Evolutionary conservation across 30 jellyfish, hydroid and myxozoan genomes (phyloP).

Genomic region (Mastigias papua): DNA sequence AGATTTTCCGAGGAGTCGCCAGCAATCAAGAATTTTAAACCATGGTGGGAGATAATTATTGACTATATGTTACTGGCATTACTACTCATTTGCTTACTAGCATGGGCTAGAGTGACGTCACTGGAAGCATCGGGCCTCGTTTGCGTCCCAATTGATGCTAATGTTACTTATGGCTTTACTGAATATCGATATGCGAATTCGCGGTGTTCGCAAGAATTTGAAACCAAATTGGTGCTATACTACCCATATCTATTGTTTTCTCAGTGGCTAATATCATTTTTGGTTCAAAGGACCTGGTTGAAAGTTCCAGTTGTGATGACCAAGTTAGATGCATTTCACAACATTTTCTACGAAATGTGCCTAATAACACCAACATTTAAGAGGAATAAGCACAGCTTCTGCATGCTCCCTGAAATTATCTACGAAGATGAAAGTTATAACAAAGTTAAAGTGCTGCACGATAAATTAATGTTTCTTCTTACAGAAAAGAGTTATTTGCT

Average conservation of each 20-base stretch:
- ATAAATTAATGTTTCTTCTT: constrained; percentile 72
- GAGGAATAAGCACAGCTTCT: constrained; percentile 44
- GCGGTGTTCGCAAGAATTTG: constrained; percentile 83
- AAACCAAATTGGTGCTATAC: constrained; percentile 64
- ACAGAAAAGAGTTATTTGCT: constrained; percentile 64
- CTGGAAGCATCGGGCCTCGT: constrained; percentile 81
- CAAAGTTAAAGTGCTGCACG: constrained; percentile 76
- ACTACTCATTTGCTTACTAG: constrained; percentile 58
- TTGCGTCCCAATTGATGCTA: constrained; percentile 58
- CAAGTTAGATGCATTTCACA: constrained; percentile 75
- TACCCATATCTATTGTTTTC: constrained; percentile 73
- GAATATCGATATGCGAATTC: constrained; percentile 79
- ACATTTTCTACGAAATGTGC: constrained; percentile 70
- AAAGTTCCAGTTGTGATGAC: constrained; percentile 83
- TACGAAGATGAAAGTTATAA: constrained; percentile 60
- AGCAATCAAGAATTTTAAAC: constrained; percentile 69
- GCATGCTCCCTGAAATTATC: constrained; percentile 75
- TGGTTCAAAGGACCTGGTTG: constrained; percentile 77
- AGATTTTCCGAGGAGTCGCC: constrained; percentile 71
- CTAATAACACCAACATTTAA: constrained; percentile 61
- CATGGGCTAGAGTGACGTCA: constrained; percentile 83
- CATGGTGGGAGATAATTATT: constrained; percentile 86
- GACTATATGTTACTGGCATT: constrained; percentile 68
- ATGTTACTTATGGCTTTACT: constrained; percentile 50
- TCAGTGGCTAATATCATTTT: constrained; percentile 71